A percentile compares a stretch with the other conserved stretches of the same genome.
phyloP scores from a whole-genome alignment of 2,113 vertebrate species.

The Carassius gibelio region DNA sequence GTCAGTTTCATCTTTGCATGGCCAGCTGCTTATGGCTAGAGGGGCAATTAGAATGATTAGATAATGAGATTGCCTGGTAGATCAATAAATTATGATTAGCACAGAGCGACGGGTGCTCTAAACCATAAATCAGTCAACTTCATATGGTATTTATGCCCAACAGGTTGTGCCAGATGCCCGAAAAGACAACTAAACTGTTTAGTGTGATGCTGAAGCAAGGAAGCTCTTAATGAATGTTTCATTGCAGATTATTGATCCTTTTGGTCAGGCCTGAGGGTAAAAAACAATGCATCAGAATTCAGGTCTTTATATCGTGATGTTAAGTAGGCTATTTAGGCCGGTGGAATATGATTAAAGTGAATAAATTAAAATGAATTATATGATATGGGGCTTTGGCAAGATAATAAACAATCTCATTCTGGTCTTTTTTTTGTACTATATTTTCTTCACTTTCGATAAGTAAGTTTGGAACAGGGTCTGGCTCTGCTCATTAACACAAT shows the following conservation, averaged over 20 bases:
- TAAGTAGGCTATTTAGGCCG: constrained; percentile 6
- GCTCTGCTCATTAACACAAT: neutral
- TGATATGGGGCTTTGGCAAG: neutral
- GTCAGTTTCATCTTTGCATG: constrained; percentile 3
- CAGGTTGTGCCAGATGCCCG: neutral
- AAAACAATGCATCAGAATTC: neutral
- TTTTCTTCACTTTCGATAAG: neutral
- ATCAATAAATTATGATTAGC: constrained; percentile 30
- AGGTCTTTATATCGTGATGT: neutral
- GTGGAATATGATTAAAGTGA: constrained; percentile 1
- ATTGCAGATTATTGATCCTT: constrained; percentile 16
- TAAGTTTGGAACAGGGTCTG: too few relatives aligned
- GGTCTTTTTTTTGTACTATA: neutral
- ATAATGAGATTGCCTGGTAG: constrained; percentile 14
- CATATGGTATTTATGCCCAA: neutral
- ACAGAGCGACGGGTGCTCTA: neutral
- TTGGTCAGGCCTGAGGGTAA: neutral
- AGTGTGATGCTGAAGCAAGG: neutral
- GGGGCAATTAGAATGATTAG: constrained; percentile 1
- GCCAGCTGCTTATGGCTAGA: constrained; percentile 5
- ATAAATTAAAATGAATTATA: neutral
- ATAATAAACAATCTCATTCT: neutral
- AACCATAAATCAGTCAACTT: constrained; percentile 3
- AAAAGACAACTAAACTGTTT: neutral
- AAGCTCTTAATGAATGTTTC: neutral